These are phyloP conservation scores for Pogoniulus pusillus DNA, from an alignment of 2,797 vertebrate genomes.

Conservation along the genomic window DNA sequence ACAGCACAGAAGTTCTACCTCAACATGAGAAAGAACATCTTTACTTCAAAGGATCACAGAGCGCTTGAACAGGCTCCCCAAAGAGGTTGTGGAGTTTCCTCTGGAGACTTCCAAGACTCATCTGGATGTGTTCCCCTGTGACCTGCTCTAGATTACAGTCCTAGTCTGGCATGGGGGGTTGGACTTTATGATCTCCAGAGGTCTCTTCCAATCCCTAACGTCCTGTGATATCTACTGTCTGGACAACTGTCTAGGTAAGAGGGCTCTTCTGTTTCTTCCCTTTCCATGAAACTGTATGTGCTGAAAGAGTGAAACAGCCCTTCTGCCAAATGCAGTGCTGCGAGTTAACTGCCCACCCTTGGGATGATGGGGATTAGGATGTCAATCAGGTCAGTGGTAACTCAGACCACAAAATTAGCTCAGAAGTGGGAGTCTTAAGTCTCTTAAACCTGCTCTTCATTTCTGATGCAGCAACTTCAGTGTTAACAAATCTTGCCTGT, in stretches of 20 bases:
- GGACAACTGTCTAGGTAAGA: not conserved
- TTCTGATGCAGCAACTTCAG: not conserved
- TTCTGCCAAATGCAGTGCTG: not conserved
- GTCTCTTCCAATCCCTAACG: no score
- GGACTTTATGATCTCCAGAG: no score
- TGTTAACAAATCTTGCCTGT: not conserved
- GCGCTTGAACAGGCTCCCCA: no score
- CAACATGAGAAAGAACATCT: no score
- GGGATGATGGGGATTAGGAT: not conserved
- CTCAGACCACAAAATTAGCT: not conserved
- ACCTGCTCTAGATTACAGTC: no score
- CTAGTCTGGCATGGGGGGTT: no score
- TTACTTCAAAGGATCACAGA: no score
- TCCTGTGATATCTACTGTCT: not conserved
- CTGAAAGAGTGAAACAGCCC: not conserved
- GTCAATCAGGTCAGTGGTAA: not conserved
- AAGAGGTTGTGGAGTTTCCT: no score
- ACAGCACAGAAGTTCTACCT: no score
- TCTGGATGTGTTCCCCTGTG: no score
- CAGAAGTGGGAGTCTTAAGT: not conserved
- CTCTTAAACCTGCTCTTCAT: not conserved
- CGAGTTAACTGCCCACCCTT: not conserved
- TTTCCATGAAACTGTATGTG: not conserved
- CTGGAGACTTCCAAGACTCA: no score
- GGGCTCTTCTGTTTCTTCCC: not conserved